These are phyloP conservation scores for Sebastes nivosus DNA, from an alignment of 2,797 vertebrate genomes.

Conservation along the genomic window DNA sequence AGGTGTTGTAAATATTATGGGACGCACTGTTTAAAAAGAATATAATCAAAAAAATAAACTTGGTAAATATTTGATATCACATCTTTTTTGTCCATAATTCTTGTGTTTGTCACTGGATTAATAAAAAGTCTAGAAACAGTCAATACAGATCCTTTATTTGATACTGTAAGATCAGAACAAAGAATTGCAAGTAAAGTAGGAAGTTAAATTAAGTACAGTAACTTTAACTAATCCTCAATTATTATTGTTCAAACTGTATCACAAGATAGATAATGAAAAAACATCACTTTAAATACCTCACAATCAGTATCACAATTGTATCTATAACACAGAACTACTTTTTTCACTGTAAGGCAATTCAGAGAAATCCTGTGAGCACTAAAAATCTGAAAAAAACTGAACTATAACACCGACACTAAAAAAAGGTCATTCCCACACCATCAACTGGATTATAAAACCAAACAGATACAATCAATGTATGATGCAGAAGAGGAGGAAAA, in stretches of 20 bases:
- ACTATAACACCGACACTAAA: constrained; percentile 8
- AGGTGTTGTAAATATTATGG: constrained; percentile 59
- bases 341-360: constrained; percentile 24
- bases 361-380: constrained; percentile 14
- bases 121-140: not conserved
- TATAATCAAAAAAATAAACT: constrained; percentile 34
- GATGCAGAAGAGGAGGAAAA: constrained; percentile 9
- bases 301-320: constrained; percentile 21
- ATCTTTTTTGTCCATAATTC: not conserved
- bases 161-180: constrained; percentile 13
- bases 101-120: not conserved
- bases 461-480: constrained; percentile 29
- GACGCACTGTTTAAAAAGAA: constrained; percentile 28
- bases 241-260: constrained; percentile 19
- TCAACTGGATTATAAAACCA: constrained; percentile 38
- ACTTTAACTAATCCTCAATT: constrained; percentile 9
- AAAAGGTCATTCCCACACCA: constrained; percentile 18
- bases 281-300: constrained; percentile 11
- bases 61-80: constrained; percentile 20
- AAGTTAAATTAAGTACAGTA: not conserved
- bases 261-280: constrained; percentile 19
- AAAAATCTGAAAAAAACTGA: constrained; percentile 35
- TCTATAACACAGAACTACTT: not conserved
- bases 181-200: not conserved
- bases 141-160: constrained; percentile 49